These are phyloP conservation scores for Poeciliopsis turneri DNA, from an alignment of 2,797 vertebrate genomes.

Conservation along the genomic window DNA sequence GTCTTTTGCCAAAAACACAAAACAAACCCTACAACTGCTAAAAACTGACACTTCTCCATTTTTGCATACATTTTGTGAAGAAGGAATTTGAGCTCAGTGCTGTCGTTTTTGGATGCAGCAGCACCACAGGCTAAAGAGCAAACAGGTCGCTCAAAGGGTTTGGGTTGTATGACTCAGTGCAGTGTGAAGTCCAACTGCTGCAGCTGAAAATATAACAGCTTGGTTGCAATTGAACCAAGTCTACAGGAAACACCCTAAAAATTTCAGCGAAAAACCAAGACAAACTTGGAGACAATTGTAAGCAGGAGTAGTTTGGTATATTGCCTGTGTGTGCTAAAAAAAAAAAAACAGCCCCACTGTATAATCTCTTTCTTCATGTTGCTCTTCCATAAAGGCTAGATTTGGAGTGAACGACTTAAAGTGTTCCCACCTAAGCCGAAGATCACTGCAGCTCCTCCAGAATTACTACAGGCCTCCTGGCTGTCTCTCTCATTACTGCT, in stretches of 20 bases:
- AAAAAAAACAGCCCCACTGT: background rate
- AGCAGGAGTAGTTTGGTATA: background rate
- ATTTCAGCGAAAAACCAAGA: background rate
- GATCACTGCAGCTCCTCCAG: background rate
- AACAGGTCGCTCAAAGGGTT: too few relatives aligned
- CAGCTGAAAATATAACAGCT: too few relatives aligned
- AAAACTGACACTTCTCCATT: too few relatives aligned
- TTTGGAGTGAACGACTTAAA: background rate
- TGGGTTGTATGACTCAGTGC: too few relatives aligned
- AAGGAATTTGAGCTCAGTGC: too few relatives aligned
- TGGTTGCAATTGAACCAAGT: too few relatives aligned
- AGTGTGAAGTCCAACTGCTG: too few relatives aligned
- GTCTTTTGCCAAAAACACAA: too few relatives aligned
- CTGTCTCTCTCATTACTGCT: background rate
- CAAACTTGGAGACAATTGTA: background rate
- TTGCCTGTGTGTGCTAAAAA: constrained; percentile 49
- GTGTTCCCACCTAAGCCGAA: background rate
- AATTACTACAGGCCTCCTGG: background rate
- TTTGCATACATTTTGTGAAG: too few relatives aligned
- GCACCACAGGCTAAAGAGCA: too few relatives aligned
- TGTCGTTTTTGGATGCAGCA: too few relatives aligned
- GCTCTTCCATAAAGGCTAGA: background rate
- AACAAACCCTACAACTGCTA: too few relatives aligned
- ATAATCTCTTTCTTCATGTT: background rate
- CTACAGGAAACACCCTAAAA: background rate